Percentiles rank a stretch among this genome's conserved stretches.
Conservation (phyloP, 2,888 invertebrate genomes). For the Drosophila neotestacea region DNA sequence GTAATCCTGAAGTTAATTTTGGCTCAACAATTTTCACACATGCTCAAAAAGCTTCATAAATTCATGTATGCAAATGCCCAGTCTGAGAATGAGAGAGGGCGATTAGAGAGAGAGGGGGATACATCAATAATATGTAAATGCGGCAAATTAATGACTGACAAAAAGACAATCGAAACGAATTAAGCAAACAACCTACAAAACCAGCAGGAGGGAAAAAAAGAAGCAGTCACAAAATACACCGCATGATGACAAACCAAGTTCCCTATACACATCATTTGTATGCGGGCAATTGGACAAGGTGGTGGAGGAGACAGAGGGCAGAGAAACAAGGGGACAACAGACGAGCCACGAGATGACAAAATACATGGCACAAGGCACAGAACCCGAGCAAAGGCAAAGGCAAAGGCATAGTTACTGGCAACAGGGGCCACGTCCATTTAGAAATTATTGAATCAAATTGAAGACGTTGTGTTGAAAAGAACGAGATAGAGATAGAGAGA, state of each 20-base stretch:
- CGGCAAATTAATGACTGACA: constrained; percentile 81
- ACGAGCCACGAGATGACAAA: constrained; percentile 61
- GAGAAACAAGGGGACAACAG: constrained; percentile 25
- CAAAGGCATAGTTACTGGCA: constrained; percentile 8
- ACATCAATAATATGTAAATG: constrained; percentile 82
- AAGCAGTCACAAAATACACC: constrained; percentile 23
- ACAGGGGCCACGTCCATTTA: constrained; percentile 37
- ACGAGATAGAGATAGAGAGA: not conserved
- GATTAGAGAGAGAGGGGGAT: not conserved
- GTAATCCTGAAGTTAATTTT: constrained; percentile 1
- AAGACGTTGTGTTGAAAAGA: constrained; percentile 26
- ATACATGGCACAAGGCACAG: constrained; percentile 31
- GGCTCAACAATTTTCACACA: constrained; percentile 65
- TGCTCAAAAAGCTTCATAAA: constrained; percentile 42
- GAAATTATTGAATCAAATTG: constrained; percentile 80
- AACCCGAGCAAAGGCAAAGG: constrained; percentile 21
- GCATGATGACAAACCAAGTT: constrained; percentile 48
- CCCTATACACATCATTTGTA: constrained; percentile 64
- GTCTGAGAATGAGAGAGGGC: not conserved
- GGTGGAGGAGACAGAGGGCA: constrained; percentile 1
- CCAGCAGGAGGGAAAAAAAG: constrained; percentile 37
- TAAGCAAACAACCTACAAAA: constrained; percentile 77
- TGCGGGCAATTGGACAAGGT: constrained; percentile 52
- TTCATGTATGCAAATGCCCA: constrained; percentile 65
- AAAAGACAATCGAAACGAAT: constrained; percentile 81